These are phyloP conservation scores for Pollenia angustigena DNA, from an alignment of 2,888 invertebrate species.

Conservation along the genomic window DNA sequence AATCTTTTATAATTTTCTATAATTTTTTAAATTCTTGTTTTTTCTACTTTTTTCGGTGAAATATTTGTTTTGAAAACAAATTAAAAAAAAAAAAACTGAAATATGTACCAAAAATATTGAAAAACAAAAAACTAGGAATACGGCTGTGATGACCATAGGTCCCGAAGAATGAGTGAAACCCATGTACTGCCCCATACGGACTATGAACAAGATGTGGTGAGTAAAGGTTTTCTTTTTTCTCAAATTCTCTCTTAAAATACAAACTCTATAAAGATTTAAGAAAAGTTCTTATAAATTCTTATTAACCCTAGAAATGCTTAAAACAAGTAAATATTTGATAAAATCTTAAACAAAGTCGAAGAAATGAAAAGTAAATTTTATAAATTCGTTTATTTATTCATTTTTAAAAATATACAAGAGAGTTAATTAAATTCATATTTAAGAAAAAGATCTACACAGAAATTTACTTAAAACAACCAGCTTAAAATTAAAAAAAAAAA, in stretches of 20 bases:
- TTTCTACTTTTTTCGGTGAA: slow-evolving; percentile 58
- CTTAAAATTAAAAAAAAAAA: slow-evolving; percentile 28
- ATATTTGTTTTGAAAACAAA: slow-evolving; percentile 46
- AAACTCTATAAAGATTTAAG: neutral
- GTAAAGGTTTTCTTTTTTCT: slow-evolving; percentile 74
- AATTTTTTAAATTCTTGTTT: slow-evolving; percentile 54
- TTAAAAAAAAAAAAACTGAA: neutral
- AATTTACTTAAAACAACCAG: slow-evolving; percentile 23
- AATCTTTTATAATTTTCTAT: slow-evolving; percentile 53
- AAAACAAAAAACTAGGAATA: slow-evolving; percentile 81
- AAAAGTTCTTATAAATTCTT: neutral
- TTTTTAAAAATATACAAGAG: slow-evolving; percentile 42
- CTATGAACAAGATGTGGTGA: slow-evolving; percentile 84
- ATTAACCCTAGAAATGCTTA: neutral
- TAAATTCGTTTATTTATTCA: slow-evolving; percentile 12
- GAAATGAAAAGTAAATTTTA: neutral
- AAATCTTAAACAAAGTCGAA: neutral
- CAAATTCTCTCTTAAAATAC: neutral
- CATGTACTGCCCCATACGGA: slow-evolving; percentile 82
- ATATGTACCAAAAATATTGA: slow-evolving; percentile 9
- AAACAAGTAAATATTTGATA: neutral
- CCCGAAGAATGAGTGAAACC: slow-evolving; percentile 84
- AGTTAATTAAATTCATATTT: neutral
- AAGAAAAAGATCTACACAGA: neutral
- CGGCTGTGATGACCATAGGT: slow-evolving; percentile 84